These are phyloP conservation scores for Dicyrtomina minuta DNA, from an alignment of 2,888 invertebrate genomes.

Conservation along the genomic window DNA sequence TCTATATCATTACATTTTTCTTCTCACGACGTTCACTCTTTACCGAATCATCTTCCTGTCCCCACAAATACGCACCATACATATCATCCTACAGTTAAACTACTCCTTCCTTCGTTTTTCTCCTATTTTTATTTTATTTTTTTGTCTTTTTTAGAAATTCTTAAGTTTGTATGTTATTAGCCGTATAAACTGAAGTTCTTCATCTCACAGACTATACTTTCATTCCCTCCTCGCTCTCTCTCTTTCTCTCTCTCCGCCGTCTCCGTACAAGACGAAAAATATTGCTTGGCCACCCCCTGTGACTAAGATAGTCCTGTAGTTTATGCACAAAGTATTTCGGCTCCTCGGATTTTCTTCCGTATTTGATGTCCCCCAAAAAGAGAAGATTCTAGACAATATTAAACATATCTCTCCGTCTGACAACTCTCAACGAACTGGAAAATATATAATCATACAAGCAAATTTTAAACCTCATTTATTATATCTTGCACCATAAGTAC, in stretches of 20 bases:
- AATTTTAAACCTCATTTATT: no score
- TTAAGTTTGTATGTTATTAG: no score
- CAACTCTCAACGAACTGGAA: no score
- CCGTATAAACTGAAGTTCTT: no score
- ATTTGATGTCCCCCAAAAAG: neutral
- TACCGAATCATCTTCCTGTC: no score
- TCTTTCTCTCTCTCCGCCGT: neutral
- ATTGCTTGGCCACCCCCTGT: conserved; percentile 17
- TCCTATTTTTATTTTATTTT: conserved; percentile 8
- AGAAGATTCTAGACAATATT: neutral
- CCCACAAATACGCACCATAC: neutral
- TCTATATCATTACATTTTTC: neutral
- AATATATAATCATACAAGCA: no score
- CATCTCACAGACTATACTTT: neutral
- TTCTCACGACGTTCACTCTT: neutral
- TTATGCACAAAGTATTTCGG: conserved; percentile 8
- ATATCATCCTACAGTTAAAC: neutral
- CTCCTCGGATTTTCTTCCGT: neutral
- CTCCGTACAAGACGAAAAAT: conserved; percentile 1
- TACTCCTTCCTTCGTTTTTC: neutral
- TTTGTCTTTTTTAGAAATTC: neutral
- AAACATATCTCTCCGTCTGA: no score
- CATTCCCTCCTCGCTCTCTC: neutral
- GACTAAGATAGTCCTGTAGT: no score
- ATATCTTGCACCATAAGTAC: no score